Percentiles rank a stretch among this genome's conserved stretches.
Conservation (phyloP, 2,113 vertebrate genomes). For the Ardeotis arabs region DNA sequence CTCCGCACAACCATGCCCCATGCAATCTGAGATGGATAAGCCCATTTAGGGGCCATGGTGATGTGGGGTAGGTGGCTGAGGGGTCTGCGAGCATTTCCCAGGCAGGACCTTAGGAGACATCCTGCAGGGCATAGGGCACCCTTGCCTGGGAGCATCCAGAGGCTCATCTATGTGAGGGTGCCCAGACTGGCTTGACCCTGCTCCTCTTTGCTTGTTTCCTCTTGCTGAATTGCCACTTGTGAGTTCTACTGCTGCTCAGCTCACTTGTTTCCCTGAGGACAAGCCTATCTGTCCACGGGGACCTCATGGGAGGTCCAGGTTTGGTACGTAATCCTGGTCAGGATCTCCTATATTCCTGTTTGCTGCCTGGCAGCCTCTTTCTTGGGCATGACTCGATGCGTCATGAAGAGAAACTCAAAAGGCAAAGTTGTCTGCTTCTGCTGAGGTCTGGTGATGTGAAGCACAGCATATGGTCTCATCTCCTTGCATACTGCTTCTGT, state of each 20-base stretch:
- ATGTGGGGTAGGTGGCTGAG: not conserved
- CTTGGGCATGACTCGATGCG: not conserved
- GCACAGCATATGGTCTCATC: accelerated
- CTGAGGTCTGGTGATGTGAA: not conserved
- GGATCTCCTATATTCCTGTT: not conserved
- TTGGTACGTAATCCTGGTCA: not conserved
- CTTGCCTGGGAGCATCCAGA: not conserved
- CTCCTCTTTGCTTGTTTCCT: not conserved
- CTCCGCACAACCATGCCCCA: not conserved
- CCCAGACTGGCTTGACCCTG: not conserved
- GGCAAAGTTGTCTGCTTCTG: not conserved
- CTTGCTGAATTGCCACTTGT: not conserved
- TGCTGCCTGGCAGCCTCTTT: not conserved
- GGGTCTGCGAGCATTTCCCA: not conserved
- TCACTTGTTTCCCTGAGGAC: not conserved
- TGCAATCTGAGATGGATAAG: not conserved
- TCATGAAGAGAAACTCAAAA: not conserved
- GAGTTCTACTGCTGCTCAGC: not conserved
- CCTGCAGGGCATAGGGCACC: not conserved
- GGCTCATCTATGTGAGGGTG: not conserved
- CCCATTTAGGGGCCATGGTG: accelerated
- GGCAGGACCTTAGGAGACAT: not conserved
- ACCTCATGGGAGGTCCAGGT: not conserved
- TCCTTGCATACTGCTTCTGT: not conserved
- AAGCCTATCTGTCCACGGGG: accelerated